Conservation (phyloP, 2,888 invertebrate genomes). For the Zygaena filipendulae region DNA sequence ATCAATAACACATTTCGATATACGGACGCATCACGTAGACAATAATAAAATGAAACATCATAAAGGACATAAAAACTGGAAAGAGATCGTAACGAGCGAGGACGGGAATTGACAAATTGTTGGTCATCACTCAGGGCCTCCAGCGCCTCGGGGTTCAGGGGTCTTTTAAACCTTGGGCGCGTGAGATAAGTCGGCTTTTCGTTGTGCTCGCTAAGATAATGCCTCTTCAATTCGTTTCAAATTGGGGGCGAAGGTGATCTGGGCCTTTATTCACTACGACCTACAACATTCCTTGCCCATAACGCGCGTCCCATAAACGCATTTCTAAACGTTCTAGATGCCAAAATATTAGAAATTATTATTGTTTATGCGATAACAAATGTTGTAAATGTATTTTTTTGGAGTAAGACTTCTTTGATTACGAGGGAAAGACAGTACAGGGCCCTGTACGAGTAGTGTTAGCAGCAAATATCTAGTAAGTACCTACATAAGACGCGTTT, state of each 20-base stretch:
- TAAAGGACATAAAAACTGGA: conserved; percentile 61
- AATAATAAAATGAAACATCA: conserved; percentile 65
- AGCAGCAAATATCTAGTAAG: conserved; percentile 22
- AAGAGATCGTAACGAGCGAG: conserved; percentile 52
- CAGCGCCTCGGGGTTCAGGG: conserved; percentile 36
- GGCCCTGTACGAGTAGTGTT: conserved; percentile 36
- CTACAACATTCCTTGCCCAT: too few relatives aligned
- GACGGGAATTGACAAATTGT: conserved; percentile 59
- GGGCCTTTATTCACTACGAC: too few relatives aligned
- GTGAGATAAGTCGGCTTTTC: conserved; percentile 54
- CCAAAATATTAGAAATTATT: too few relatives aligned
- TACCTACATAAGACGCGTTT: conserved; percentile 1
- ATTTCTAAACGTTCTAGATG: too few relatives aligned
- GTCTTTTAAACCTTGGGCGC: too few relatives aligned
- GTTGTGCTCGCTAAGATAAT: conserved; percentile 48
- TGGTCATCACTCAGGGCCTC: conserved; percentile 61
- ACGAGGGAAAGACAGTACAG: too few relatives aligned
- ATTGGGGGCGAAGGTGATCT: conserved; percentile 36
- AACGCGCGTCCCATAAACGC: too few relatives aligned
- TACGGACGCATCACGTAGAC: conserved; percentile 51
- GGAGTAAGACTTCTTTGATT: too few relatives aligned
- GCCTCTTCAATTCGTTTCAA: conserved; percentile 52
- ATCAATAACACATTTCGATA: conserved; percentile 29
- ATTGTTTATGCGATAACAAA: too few relatives aligned
- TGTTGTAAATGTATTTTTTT: too few relatives aligned